Base-by-base conservation (phyloP, 1,140 invertebrate genomes). In the Drosophila nigromelanica region DNA sequence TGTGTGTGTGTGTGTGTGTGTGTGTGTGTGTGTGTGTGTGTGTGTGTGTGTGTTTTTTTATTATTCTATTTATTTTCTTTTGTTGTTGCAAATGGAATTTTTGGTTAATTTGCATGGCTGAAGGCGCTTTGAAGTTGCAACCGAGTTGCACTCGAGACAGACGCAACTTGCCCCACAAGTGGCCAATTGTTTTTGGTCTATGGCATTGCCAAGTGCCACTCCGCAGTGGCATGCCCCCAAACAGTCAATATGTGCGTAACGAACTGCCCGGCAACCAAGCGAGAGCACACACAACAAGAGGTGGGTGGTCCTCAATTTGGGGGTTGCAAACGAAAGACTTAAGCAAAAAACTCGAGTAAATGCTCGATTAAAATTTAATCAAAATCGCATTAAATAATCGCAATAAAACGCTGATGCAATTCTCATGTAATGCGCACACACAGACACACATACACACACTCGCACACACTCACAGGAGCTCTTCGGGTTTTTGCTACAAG, bases 361-460 rank as follows among this genome's bases (percentile, higher is more conserved):
- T 61, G 27, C 24, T 14, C 72, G 27, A 55, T 78, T 54, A 60
- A 67, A 62, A 78, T 61, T 70, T 67, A 73, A 75, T 78, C 47
- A 61, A 73, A 78, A 87, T 76, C 67, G 51, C 55, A 72, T 78
- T 72, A 73, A 54, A 61, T 54, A 70, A 70, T 47, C 24, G 33
- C 48, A 47, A 62, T 47, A 73, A 69, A 54, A 54, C 58, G 63
- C 48, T 74, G 74, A 72, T 86, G 82, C 81, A 68, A 81, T 81
- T 87, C 58, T 47, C 62, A 27, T 86, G 78, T 87, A 66, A 63
- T 43, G 30, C 39, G 42, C 30, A 40, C 2, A 24, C 21, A 18
- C 18, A 56, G 45, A 47, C 48, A n/a, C n/a, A n/a, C n/a, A n/a
- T n/a, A 40, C 39, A 45, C 27, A 45, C 40, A 59, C 14, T 11